These are phyloP conservation scores for Bombylius major DNA, from an alignment of 2,888 invertebrate species.

Conservation along the genomic window DNA sequence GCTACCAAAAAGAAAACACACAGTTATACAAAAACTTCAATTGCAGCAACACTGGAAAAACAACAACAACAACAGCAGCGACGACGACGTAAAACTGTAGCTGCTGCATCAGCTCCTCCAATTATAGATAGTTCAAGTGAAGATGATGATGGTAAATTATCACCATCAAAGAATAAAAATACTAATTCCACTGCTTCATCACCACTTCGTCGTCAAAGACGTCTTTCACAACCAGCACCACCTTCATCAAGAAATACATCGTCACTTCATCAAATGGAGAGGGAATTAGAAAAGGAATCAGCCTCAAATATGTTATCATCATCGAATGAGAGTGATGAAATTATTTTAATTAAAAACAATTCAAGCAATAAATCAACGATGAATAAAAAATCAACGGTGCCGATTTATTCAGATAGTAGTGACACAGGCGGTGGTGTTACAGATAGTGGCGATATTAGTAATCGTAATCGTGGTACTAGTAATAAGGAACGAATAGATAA, in stretches of 20 bases:
- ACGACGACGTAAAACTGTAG: constrained; percentile 11
- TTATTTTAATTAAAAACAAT: constrained; percentile 45
- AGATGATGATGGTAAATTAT: constrained; percentile 36
- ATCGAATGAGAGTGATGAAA: constrained; percentile 74
- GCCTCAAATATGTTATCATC: constrained; percentile 51
- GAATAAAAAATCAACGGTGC: constrained; percentile 48
- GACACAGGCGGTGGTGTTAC: constrained; percentile 45
- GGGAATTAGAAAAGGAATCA: constrained; percentile 50
- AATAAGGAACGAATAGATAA: constrained; percentile 42
- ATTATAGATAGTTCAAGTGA: constrained; percentile 48
- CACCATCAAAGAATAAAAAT: too few relatives aligned
- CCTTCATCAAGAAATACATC: constrained; percentile 35
- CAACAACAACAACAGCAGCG: constrained; percentile 9
- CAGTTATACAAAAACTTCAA: constrained; percentile 8
- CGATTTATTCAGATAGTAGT: constrained; percentile 76
- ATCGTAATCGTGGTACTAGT: too few relatives aligned
- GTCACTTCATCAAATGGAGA: constrained; percentile 58
- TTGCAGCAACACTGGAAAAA: neutral
- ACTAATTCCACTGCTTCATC: too few relatives aligned
- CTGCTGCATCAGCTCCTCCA: constrained; percentile 5
- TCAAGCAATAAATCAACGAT: constrained; percentile 9
- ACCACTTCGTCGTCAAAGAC: too few relatives aligned
- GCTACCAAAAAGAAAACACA: constrained; percentile 6
- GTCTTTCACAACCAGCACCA: too few relatives aligned
- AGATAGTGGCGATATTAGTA: constrained; percentile 29